A percentile compares a stretch with the other conserved stretches of the same genome.
Evolutionary conservation across 2,888 invertebrate species (phyloP).

Genomic region (Trilocha varians): DNA sequence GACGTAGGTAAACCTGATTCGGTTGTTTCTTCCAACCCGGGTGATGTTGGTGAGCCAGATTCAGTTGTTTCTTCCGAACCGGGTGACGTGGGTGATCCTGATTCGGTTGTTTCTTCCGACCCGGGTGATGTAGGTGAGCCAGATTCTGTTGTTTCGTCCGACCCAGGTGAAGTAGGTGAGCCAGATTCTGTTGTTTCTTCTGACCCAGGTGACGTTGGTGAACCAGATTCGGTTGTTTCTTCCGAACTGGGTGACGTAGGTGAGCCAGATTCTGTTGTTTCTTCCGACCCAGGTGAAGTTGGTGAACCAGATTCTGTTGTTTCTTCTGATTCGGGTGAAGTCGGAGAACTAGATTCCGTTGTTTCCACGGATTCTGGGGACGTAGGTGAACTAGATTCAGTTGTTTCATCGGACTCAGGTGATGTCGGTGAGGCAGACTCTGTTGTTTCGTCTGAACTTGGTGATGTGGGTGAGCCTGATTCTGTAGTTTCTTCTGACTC

Average conservation of each 20-base stretch:
- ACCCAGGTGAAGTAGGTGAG: slow-evolving; percentile 2
- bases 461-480: too few species aligned
- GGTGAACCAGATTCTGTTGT: slow-evolving; percentile 10
- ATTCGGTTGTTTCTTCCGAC: slow-evolving; percentile 10
- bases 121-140: slow-evolving; percentile 12
- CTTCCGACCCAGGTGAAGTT: slow-evolving; percentile 7
- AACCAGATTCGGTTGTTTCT: slow-evolving; percentile 8
- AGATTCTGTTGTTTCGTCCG: not conserved
- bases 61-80: slow-evolving; percentile 9
- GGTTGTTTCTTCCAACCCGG: slow-evolving; percentile 12
- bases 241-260: slow-evolving; percentile 9
- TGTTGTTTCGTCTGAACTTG: slow-evolving; percentile 4
- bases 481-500: slow-evolving; percentile 9
- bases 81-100: slow-evolving; percentile 10
- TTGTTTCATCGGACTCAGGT: slow-evolving; percentile 9
- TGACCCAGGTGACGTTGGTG: slow-evolving; percentile 12
- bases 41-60: slow-evolving; percentile 11
- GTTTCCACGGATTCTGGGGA: slow-evolving; percentile 6
- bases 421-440: slow-evolving; percentile 5
- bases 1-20: slow-evolving; percentile 11
- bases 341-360: slow-evolving; percentile 7
- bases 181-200: slow-evolving; percentile 12
- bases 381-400: slow-evolving; percentile 5
- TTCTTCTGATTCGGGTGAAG: slow-evolving; percentile 8
- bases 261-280: slow-evolving; percentile 2